These are phyloP conservation scores for Silurus asotus DNA, from an alignment of 2,113 vertebrate genomes.

Conservation along the genomic window DNA sequence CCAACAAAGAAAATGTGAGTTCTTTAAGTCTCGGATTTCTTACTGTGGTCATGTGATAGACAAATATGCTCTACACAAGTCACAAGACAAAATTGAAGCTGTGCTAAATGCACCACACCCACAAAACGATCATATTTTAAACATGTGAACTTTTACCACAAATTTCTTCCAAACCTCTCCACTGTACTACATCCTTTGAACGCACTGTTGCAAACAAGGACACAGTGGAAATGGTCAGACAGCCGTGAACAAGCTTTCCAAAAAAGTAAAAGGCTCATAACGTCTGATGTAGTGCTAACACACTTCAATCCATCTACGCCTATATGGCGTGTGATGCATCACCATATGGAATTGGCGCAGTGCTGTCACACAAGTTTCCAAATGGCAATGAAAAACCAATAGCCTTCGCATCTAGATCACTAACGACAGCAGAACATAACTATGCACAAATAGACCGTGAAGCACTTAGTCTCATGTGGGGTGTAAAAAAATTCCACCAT, in stretches of 20 bases:
- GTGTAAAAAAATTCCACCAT: constrained; percentile 31
- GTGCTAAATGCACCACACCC: too few relatives aligned
- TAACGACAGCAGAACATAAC: constrained; percentile 18
- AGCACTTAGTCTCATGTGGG: constrained; percentile 23
- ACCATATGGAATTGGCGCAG: constrained; percentile 34
- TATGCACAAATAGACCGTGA: constrained; percentile 32
- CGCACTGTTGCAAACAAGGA: neutral
- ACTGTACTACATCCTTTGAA: too few relatives aligned
- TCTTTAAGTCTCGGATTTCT: too few relatives aligned
- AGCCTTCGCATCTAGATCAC: neutral
- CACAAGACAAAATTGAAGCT: too few relatives aligned
- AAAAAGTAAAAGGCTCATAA: constrained; percentile 22
- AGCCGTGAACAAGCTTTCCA: constrained; percentile 33
- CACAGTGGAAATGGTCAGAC: constrained; percentile 10
- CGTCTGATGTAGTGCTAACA: constrained; percentile 24
- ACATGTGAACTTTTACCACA: too few relatives aligned
- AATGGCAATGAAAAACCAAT: constrained; percentile 41
- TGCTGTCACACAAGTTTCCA: neutral
- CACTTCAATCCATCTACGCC: constrained; percentile 11
- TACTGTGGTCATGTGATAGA: too few relatives aligned
- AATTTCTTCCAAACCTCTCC: too few relatives aligned
- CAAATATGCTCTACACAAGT: too few relatives aligned
- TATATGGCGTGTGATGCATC: constrained; percentile 9
- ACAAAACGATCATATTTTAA: too few relatives aligned
- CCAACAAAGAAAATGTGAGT: too few relatives aligned